Evolutionary conservation across 2,888 invertebrate species (phyloP), one percentile per base, ranked within the genome.

Genomic region (Acheta domesticus): DNA sequence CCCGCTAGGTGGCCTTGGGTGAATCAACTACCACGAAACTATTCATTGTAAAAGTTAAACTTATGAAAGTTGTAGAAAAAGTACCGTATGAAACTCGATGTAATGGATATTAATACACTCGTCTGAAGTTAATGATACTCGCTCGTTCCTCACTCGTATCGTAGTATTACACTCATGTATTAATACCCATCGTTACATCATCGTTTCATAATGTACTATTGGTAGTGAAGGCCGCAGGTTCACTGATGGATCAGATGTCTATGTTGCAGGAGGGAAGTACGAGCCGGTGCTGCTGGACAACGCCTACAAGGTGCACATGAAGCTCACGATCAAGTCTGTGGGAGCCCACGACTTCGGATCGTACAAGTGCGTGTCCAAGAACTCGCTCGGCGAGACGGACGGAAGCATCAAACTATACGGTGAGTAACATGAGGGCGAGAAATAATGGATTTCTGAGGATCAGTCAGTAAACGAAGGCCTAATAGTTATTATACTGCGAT

Each of bases 331-430:
- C 82, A 89, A 90, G 84, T 89, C 91, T 79, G 90, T 94, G 81
- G 89, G 91, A 2, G 88, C 88, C 82, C 87, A 89, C 16, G 94
- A 94, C 87, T 94, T 93, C 84, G 94, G 94, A 21, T 91, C 93
- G 20, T 94, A 94, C 87, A 92, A 93, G 85, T 95, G 95, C 87
- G 92, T 94, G 83, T 93, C 94, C 79, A 94, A 94, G 87, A 95
- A 95, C 86, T 93, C 94, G 0, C 88, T 94, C 11, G 95, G 94
- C 49, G 94, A 94, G 84, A 94, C 94, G 12, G 94, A 94, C 87
- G 94, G 94, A 83, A 92, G 92, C 81, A 94, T 95, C 83, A 94
- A 93, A 87, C 88, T 95, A 82, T 94, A 94, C 85, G 91, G 94
- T 94, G 89, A 93, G 94, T 36, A 36, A 8, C 36, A 8, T 4